phyloP scores from a whole-genome alignment of 2,797 vertebrate species.

The Catamblyrhynchus diadema region DNA sequence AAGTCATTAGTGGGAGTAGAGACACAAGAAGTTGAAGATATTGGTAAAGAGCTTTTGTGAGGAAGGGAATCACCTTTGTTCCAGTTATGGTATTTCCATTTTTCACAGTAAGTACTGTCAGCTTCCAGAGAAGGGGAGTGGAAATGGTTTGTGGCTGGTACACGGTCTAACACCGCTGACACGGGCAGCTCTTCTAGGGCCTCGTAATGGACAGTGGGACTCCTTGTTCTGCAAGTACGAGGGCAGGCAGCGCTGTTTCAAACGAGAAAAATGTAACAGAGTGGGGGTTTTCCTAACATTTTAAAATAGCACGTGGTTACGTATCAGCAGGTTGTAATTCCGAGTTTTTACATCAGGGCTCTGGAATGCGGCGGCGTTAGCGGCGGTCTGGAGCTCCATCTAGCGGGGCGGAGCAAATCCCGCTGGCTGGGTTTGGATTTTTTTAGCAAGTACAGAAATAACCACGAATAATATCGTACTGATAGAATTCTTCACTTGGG shows the following conservation, averaged over 20 bases:
- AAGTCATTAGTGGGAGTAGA: neutral
- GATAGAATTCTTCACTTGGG: neutral
- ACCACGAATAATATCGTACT: neutral
- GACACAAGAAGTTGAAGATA: neutral
- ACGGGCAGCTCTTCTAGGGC: neutral
- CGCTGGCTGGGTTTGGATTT: neutral
- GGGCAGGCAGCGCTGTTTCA: neutral
- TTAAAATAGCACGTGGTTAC: neutral
- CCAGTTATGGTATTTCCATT: conserved; percentile 64
- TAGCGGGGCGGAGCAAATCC: conserved; percentile 24
- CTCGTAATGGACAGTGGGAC: neutral
- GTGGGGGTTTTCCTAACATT: neutral
- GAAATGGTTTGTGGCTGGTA: neutral
- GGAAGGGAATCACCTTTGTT: neutral
- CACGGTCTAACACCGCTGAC: neutral
- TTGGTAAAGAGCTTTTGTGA: neutral
- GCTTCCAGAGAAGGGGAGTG: neutral
- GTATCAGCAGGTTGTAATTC: neutral
- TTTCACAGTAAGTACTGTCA: conserved; percentile 61
- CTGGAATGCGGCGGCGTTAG: neutral
- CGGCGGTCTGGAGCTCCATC: conserved; percentile 50
- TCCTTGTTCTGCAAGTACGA: neutral
- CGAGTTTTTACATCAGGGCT: neutral
- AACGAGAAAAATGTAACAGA: neutral
- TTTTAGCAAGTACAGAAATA: neutral